A percentile compares a stretch with the other conserved stretches of the same genome.
Conservation (phyloP, 2,888 invertebrate species). For the Hoplodrina blanda region DNA sequence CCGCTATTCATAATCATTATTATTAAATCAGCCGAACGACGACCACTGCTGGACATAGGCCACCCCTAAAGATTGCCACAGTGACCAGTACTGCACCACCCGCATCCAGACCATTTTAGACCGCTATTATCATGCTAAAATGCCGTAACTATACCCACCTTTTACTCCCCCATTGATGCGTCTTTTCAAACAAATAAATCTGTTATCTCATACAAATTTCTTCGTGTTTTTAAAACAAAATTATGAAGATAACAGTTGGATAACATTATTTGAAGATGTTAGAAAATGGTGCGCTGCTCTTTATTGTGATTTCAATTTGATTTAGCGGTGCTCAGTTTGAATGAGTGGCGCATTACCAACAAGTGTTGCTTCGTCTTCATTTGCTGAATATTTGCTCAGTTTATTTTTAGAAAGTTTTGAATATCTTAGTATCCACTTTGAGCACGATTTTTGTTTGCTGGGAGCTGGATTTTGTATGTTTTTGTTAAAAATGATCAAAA, state of each 20-base stretch:
- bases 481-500: neutral
- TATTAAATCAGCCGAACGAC: too few species aligned
- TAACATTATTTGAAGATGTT: slow-evolving; percentile 46
- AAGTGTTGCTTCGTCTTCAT: slow-evolving; percentile 56
- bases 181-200: neutral
- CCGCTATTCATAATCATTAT: too few species aligned
- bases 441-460: neutral
- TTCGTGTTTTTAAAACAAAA: slow-evolving; percentile 30
- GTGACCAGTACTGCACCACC: too few species aligned
- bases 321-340: slow-evolving; percentile 56
- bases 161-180: neutral
- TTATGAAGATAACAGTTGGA: slow-evolving; percentile 38
- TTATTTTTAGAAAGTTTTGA: slow-evolving; percentile 43
- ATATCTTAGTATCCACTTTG: slow-evolving; percentile 18
- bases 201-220: slow-evolving; percentile 1
- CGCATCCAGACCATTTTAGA: too few species aligned
- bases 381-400: slow-evolving; percentile 46
- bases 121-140: too few species aligned
- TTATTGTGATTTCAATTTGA: slow-evolving; percentile 65
- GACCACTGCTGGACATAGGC: too few species aligned
- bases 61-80: too few species aligned
- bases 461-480: neutral
- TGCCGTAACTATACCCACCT: too few species aligned
- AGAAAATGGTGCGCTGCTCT: slow-evolving; percentile 45
- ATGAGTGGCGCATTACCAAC: slow-evolving; percentile 52